Evolutionary conservation across 2,888 invertebrate genomes (phyloP).

Genomic region (Harmothoe impar): DNA sequence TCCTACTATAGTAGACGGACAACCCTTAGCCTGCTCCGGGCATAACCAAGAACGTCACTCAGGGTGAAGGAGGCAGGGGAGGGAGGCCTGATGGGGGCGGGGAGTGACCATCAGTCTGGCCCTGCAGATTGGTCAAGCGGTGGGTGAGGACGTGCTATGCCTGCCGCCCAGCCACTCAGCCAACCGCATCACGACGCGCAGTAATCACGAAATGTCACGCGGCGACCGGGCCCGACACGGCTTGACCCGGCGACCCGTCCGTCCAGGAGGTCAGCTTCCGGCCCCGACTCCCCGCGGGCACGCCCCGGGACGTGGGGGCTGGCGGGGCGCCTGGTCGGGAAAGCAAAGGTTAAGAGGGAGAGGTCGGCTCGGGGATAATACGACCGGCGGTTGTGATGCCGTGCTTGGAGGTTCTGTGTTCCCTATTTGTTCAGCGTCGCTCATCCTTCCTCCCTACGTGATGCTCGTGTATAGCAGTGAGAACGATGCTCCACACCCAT

Average conservation of each 20-base stretch:
- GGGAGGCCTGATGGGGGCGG: background rate
- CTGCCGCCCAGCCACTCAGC: background rate
- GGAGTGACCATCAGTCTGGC: conserved; percentile 1
- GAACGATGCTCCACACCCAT: background rate
- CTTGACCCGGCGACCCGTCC: background rate
- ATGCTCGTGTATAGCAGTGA: background rate
- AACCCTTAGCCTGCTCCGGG: conserved; percentile 13
- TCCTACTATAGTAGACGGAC: background rate
- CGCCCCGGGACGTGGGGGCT: background rate
- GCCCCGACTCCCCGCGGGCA: background rate
- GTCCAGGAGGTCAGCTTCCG: background rate
- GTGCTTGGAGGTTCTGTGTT: background rate
- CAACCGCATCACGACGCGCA: conserved; percentile 19
- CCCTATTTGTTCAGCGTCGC: background rate
- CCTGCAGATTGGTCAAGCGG: conserved; percentile 39
- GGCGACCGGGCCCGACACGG: background rate
- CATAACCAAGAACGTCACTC: conserved; percentile 16
- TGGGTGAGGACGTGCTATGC: background rate
- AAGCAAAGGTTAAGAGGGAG: conserved; percentile 19
- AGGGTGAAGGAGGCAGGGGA: background rate
- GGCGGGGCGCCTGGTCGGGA: background rate
- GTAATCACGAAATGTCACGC: conserved; percentile 56
- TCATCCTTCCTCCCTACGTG: background rate
- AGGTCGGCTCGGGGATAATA: background rate
- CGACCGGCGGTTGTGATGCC: background rate